phyloP scores from a whole-genome alignment of 2,113 vertebrate species.

The Paratilapia polleni region DNA sequence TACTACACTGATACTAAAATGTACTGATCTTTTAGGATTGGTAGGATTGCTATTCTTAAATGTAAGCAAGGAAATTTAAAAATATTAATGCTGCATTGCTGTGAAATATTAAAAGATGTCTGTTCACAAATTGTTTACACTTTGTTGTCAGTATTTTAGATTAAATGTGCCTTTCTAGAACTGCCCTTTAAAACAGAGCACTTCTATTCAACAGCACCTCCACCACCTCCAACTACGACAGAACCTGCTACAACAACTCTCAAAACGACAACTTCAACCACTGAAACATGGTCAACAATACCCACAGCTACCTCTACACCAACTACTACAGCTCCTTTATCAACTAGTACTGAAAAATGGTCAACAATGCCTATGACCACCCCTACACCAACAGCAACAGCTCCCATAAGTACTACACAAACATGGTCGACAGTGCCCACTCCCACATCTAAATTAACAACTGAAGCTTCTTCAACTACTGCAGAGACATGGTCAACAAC shows the following conservation, averaged over 20 bases:
- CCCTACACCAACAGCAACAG: too few species aligned
- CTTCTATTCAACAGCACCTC: background rate
- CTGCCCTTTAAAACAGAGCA: background rate
- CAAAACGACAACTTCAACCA: background rate
- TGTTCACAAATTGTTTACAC: background rate
- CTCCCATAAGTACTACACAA: background rate
- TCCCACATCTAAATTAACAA: too few species aligned
- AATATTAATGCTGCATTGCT: fast-evolving
- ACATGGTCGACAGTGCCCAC: too few species aligned
- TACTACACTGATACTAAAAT: background rate
- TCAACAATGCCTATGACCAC: too few species aligned
- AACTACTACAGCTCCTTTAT: background rate
- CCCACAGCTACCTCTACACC: background rate
- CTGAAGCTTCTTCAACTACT: too few species aligned
- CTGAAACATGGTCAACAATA: background rate
- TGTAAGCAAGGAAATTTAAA: too few species aligned
- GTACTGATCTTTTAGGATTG: background rate
- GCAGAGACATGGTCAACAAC: too few species aligned
- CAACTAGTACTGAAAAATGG: too few species aligned
- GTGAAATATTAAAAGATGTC: background rate
- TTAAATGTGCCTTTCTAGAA: background rate
- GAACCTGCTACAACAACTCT: background rate
- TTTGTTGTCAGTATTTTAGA: background rate
- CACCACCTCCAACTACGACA: background rate
- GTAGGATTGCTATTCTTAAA: too few species aligned